phyloP scores from a whole-genome alignment of 2,113 vertebrate species.

The Dasypus novemcinctus region DNA sequence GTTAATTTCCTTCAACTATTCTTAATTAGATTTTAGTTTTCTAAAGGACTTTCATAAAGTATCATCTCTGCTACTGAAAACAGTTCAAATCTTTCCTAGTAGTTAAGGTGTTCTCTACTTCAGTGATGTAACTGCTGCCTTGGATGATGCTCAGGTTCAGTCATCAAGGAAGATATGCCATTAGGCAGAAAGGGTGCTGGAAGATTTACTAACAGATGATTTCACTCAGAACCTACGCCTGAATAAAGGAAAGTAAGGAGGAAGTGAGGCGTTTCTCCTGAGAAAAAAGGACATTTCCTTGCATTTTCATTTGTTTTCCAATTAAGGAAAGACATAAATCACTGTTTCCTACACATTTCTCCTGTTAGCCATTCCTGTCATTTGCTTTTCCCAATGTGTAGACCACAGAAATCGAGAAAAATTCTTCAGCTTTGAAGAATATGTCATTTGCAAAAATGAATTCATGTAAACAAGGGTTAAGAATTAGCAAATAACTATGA shows the following conservation, averaged over 20 bases:
- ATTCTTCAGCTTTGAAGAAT: neutral
- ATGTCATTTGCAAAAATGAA: neutral
- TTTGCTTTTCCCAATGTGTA: neutral
- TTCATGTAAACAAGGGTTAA: neutral
- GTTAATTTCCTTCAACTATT: neutral
- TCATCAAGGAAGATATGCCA: neutral
- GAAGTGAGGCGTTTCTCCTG: neutral
- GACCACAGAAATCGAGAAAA: neutral
- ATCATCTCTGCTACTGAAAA: neutral
- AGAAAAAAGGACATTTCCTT: neutral
- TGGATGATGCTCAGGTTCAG: neutral
- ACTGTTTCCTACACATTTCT: neutral
- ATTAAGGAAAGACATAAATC: neutral
- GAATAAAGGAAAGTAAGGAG: neutral
- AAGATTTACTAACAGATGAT: neutral
- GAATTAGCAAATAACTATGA: too few relatives aligned
- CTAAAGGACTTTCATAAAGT: neutral
- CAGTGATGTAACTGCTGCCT: neutral
- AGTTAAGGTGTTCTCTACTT: neutral
- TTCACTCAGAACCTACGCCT: neutral
- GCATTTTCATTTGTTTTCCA: neutral
- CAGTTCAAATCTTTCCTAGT: neutral
- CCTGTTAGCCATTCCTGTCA: neutral
- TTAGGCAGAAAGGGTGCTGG: neutral
- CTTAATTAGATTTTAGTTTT: conserved; percentile 2